Evolutionary conservation across 2,797 vertebrate genomes (phyloP).

Genomic region (Luscinia megarhynchos): DNA sequence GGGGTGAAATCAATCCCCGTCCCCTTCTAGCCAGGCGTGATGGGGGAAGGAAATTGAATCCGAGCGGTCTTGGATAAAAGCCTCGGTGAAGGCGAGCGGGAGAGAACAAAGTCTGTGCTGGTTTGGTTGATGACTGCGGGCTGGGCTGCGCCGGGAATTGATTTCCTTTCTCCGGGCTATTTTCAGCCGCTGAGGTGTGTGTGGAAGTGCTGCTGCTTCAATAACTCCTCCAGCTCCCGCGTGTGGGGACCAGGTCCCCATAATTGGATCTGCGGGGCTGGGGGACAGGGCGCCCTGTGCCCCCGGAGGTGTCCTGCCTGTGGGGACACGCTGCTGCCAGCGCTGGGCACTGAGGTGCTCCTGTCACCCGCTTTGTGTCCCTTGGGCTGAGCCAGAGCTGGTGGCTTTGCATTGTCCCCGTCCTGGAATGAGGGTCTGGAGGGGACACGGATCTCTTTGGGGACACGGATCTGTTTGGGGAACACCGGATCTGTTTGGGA

Average conservation of each 20-base stretch:
- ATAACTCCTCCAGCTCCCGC: background rate
- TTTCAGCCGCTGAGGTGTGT: constrained; percentile 39
- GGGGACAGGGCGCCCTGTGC: background rate
- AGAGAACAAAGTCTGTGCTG: background rate
- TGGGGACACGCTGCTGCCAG: background rate
- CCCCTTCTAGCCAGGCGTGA: background rate
- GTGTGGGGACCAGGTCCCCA: background rate
- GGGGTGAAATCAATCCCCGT: background rate
- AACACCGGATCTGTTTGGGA: background rate
- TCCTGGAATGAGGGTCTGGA: background rate
- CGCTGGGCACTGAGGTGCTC: rapidly evolving
- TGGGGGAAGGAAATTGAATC: constrained; percentile 18
- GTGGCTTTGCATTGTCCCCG: rapidly evolving
- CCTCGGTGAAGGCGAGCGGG: background rate
- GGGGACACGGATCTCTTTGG: background rate
- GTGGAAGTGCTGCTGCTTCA: background rate
- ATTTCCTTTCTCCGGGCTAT: constrained; percentile 40
- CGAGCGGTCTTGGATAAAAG: background rate
- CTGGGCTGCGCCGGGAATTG: background rate
- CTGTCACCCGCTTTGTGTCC: rapidly evolving
- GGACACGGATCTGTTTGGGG: background rate
- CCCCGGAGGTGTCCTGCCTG: rapidly evolving
- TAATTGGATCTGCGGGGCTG: background rate
- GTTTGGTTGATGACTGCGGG: constrained; percentile 34
- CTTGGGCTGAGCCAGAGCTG: rapidly evolving